These are phyloP conservation scores for Corvus moneduloides DNA, from an alignment of 2,113 vertebrate species.

Conservation along the genomic window DNA sequence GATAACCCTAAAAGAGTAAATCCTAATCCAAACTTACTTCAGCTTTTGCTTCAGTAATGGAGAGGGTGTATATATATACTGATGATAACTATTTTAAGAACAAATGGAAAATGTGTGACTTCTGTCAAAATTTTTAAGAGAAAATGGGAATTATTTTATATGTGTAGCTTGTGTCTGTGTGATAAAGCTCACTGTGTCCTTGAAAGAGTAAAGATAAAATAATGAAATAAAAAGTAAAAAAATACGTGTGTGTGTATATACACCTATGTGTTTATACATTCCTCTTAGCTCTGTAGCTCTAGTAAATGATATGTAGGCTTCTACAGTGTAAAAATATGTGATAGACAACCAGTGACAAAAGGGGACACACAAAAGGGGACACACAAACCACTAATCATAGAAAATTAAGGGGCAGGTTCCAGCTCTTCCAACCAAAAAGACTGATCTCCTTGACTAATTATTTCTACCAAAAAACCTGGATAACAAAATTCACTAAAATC, in stretches of 20 bases:
- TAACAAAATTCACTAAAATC: not conserved
- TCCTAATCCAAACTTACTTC: not conserved
- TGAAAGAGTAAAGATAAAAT: not conserved
- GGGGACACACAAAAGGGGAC: not conserved
- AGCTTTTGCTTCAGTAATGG: not conserved
- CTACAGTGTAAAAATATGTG: not conserved
- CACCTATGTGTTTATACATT: not conserved
- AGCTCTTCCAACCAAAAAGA: not conserved
- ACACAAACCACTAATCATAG: not conserved
- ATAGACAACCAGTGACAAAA: not conserved
- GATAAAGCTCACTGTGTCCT: not conserved
- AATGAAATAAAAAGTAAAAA: not conserved
- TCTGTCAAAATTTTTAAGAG: not conserved
- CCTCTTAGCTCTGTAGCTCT: not conserved
- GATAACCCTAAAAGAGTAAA: not conserved
- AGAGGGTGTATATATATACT: not conserved
- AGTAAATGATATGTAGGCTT: not conserved
- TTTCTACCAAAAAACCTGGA: not conserved
- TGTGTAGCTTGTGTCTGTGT: not conserved
- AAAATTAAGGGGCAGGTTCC: not conserved
- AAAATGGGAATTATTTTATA: not conserved
- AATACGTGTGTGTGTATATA: not conserved
- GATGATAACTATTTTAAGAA: not conserved
- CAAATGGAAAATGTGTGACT: not conserved
- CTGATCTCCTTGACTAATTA: not conserved